A percentile compares a stretch with the other conserved stretches of the same genome.
These are phyloP conservation scores for Hipposideros armiger DNA, from an alignment of 2,113 vertebrate genomes.

Conservation along the genomic window DNA sequence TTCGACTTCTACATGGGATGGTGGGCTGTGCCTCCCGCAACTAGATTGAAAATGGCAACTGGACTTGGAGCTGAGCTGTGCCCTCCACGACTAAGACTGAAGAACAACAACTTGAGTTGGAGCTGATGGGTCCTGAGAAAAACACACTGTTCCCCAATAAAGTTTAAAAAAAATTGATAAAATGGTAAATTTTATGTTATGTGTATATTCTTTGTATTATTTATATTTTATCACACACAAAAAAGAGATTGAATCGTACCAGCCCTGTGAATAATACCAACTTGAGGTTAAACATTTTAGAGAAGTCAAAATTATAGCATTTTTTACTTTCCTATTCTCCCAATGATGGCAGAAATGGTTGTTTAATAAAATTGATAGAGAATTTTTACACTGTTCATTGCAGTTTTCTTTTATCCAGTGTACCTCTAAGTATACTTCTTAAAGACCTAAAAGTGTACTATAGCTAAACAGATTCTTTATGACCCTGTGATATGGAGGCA, in stretches of 20 bases:
- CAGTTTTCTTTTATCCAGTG: neutral
- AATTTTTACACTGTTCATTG: neutral
- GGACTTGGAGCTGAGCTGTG: no score
- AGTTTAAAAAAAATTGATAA: neutral
- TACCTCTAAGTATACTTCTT: neutral
- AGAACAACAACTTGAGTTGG: no score
- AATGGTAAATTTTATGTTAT: neutral
- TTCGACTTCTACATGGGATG: no score
- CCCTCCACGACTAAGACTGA: no score
- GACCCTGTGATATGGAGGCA: neutral
- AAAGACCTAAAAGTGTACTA: neutral
- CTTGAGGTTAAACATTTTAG: neutral
- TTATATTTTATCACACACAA: neutral
- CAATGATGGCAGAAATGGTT: neutral
- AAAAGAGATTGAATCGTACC: neutral
- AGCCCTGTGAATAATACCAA: neutral
- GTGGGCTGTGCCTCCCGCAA: no score
- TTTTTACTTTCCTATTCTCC: neutral
- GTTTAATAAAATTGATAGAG: neutral
- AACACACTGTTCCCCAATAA: no score
- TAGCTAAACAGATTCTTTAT: neutral
- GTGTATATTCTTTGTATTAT: neutral
- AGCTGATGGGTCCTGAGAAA: no score
- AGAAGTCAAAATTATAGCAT: neutral
- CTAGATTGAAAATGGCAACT: no score